A percentile compares a stretch with the other conserved stretches of the same genome.
These are phyloP conservation scores for Eublepharis macularius DNA, from an alignment of 2,113 vertebrate genomes.

Conservation along the genomic window DNA sequence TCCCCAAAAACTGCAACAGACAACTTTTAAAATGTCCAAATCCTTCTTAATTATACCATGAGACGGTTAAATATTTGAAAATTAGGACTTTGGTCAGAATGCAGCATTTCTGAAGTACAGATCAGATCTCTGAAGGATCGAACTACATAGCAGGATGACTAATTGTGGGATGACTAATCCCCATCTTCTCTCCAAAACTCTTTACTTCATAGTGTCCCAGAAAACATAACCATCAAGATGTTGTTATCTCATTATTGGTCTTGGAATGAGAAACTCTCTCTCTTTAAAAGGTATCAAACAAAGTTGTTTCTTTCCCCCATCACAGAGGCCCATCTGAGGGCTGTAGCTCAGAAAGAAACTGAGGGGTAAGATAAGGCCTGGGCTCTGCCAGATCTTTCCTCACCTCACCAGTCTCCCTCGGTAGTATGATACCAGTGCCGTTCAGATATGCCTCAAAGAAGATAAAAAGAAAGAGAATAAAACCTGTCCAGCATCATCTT, in stretches of 20 bases:
- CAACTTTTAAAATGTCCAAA: background rate
- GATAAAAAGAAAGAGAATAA: background rate
- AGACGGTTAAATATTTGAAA: slow-evolving; percentile 45
- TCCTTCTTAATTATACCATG: slow-evolving; percentile 16
- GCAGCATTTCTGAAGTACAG: slow-evolving; percentile 50
- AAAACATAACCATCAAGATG: slow-evolving; percentile 58
- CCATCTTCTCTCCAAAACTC: slow-evolving; percentile 51
- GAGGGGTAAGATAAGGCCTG: background rate
- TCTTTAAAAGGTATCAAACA: background rate
- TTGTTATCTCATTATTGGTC: slow-evolving; percentile 51
- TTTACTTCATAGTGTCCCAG: slow-evolving; percentile 48
- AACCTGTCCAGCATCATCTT: no score
- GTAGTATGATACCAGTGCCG: background rate
- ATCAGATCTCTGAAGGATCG: slow-evolving; percentile 42
- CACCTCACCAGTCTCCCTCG: background rate
- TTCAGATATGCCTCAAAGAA: background rate
- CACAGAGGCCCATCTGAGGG: background rate
- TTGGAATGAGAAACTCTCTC: slow-evolving; percentile 43
- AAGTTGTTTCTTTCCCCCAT: background rate
- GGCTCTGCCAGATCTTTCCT: background rate
- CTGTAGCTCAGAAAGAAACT: background rate
- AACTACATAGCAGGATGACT: slow-evolving; percentile 52
- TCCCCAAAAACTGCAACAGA: background rate
- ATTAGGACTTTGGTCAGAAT: slow-evolving; percentile 25
- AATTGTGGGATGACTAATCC: slow-evolving; percentile 62